A percentile compares a stretch with the other conserved stretches of the same genome.
Evolutionary conservation across 2,113 vertebrate genomes (phyloP).

Genomic region (Jacana jacana): DNA sequence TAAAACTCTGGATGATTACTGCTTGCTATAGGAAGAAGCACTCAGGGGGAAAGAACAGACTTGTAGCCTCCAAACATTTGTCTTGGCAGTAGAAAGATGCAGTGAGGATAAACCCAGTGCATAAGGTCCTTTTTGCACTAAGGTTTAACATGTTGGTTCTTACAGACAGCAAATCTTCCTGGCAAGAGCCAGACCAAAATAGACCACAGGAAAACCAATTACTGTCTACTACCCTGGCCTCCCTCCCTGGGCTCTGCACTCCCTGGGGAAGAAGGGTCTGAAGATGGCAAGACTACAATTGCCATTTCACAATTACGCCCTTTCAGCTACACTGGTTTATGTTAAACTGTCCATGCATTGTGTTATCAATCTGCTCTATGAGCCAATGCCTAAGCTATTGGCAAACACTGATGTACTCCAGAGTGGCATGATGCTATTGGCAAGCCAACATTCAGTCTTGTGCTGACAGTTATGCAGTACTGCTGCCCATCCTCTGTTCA

Average conservation of each 20-base stretch:
- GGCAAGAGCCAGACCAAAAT: background rate
- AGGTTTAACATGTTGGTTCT: background rate
- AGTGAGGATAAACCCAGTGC: background rate
- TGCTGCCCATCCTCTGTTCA: background rate
- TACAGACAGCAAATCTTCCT: background rate
- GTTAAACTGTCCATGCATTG: background rate
- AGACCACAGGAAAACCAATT: background rate
- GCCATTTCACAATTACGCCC: no score
- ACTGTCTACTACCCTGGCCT: no score
- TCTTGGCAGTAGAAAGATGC: background rate
- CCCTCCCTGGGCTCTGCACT: no score
- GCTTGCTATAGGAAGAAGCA: background rate
- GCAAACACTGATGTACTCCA: background rate
- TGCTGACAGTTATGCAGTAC: background rate
- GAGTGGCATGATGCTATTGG: background rate
- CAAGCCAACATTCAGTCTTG: background rate
- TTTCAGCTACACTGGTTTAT: background rate
- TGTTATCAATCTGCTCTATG: background rate
- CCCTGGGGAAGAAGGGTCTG: background rate
- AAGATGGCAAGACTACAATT: background rate
- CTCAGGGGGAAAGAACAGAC: background rate
- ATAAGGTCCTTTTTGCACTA: background rate
- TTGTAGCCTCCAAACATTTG: background rate
- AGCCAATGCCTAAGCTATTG: background rate
- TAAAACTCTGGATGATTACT: background rate